Base-by-base conservation (phyloP, 2,113 vertebrate genomes). In the Accipiter virgatus region DNA sequence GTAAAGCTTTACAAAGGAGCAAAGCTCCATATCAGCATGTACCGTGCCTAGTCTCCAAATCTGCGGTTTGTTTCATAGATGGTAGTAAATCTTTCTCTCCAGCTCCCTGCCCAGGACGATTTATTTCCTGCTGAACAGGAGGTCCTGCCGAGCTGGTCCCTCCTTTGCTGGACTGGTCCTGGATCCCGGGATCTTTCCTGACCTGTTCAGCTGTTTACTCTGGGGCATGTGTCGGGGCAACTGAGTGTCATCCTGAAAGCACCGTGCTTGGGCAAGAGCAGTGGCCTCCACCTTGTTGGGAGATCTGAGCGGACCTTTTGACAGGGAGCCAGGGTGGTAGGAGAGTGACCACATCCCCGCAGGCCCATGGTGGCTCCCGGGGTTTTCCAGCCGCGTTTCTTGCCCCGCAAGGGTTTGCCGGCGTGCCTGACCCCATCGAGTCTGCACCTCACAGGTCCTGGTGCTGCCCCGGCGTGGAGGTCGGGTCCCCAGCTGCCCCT, bases 131-230 rank as follows among this genome's bases (percentile, higher is more conserved):
- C 25, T 17, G 19, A 34, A 14, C 6, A 1, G 8, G 34, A 29
- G 71, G n/a, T 17, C 15, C 31, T 42, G 7, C 63, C 0, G 1
- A 23, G 42, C 58, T 31, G 29, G 3, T 72, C 43, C 47, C 38
- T n/a, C 66, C 56, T 15, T 16, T 31, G 2, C 47, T 3, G 0
- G 0, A 1, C 7, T 15, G 0, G 15, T 53, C 63, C 48, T 0
- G 0, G 15, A 7, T 27, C 20, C 40, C 0, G 3, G 42, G 5
- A 4, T 40, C 29, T 20, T 2, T 66, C 45, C 62, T 2, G 36
- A 3, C 15, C n/a, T 3, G 0, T 34, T 34, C 40, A 11, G 55
- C 27, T 29, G 9, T 42, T 78, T 22, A 15, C 48, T 11, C 21
- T 7, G 50, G 32, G 26, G 7, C 29, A 5, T 5, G 17, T 20